Base-by-base conservation (phyloP, 2,113 vertebrate genomes). In the Gorsachius goisagi region DNA sequence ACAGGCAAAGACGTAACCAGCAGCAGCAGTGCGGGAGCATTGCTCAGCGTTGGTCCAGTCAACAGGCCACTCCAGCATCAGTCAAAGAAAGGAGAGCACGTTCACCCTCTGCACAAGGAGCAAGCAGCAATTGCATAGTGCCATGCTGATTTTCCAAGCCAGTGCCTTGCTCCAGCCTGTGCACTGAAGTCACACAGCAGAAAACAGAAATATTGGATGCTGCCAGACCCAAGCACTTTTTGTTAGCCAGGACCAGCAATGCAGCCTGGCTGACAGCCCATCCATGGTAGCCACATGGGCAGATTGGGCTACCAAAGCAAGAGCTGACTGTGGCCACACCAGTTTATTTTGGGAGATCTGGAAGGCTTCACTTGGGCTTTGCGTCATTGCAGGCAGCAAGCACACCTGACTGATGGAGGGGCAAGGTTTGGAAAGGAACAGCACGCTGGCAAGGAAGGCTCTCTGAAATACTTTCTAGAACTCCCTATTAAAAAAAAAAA, bases 381-480 rank as follows among this genome's bases (percentile, higher is more conserved):
- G n/a, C 49, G 53, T 55, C n/a, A 12, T 14, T 0, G 2, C 1
- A 3, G 64, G 60, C 20, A 39, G 44, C 4, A 0, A 1, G 9
- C 64, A 63, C 22, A 50, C 35, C 35, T 50, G 60, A 55, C 28
- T 41, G 53, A 39, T 24, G 24, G 26, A 22, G 27, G 50, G 22
- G 33, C 6, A 18, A 26, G 20, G 12, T 72, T 41, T 52, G 12
- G 39, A 47, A 56, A 79, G 37, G 30, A 75, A 8, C 7, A 56
- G 44, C 21, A n/a, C 0, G 1, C 22, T 45, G 37, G 27, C 35
- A 69, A 71, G 27, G 49, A 77, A 71, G 41, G n/a, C 6, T 32
- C 67, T 55, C 58, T 55, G 44, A 67, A 74, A 63, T 47, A 39
- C 35, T 86, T 80, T 47, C 50, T 49, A 53, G 50, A 19, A 8